Evolutionary conservation across 2,113 vertebrate genomes (phyloP).

Genomic region (Apus apus): DNA sequence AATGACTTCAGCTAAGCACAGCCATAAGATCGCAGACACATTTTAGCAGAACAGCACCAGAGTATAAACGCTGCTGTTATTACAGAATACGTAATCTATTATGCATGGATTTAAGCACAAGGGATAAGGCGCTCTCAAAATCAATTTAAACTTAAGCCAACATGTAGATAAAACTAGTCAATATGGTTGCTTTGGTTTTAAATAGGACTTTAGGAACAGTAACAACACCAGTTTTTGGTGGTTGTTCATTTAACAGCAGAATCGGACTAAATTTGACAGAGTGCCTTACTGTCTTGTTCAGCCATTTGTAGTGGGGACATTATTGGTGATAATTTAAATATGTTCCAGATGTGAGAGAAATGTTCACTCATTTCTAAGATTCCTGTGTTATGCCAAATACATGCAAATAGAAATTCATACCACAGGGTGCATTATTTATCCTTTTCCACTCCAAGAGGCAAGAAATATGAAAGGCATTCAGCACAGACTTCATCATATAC

Average conservation of each 20-base stretch:
- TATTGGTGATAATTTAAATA: constrained; percentile 32
- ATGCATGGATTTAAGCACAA: constrained; percentile 11
- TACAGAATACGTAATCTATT: background rate
- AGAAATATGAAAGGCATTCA: constrained; percentile 21
- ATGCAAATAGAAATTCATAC: background rate
- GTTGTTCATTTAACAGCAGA: background rate
- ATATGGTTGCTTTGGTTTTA: background rate
- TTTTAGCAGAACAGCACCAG: constrained; percentile 44
- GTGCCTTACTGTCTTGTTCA: background rate
- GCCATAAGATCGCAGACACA: background rate
- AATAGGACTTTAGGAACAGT: background rate
- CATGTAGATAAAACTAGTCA: background rate
- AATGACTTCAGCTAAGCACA: background rate
- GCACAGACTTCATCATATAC: background rate
- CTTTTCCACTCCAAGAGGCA: constrained; percentile 1
- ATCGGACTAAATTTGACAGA: background rate
- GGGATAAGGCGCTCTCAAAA: constrained; percentile 46
- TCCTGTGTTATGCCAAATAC: constrained; percentile 15
- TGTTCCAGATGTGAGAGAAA: constrained; percentile 37
- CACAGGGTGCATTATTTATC: background rate
- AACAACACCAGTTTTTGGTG: background rate
- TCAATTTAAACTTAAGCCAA: constrained; percentile 33
- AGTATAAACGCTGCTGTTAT: background rate
- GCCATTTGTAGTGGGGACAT: background rate
- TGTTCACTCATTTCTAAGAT: constrained; percentile 35